Percentiles rank a stretch among this genome's conserved stretches.
These are phyloP conservation scores for Leptodactylus fallax DNA, from an alignment of 2,797 vertebrate genomes.

Conservation along the genomic window DNA sequence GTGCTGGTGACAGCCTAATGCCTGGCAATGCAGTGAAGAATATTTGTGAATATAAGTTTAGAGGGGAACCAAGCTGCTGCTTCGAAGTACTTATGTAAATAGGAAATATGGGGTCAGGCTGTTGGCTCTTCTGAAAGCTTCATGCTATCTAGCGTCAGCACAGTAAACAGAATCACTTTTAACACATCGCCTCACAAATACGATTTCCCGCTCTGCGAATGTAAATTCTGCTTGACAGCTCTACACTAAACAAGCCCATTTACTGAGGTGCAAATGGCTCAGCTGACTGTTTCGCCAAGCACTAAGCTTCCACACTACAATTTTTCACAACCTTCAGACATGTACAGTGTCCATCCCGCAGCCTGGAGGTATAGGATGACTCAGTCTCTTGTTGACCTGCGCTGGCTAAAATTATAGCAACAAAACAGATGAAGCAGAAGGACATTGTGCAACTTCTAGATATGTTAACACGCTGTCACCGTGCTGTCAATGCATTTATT, in stretches of 20 bases:
- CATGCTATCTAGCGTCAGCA: conserved; percentile 56
- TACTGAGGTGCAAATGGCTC: conserved; percentile 69
- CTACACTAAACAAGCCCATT: conserved; percentile 68
- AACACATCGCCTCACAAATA: conserved; percentile 66
- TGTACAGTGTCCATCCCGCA: background rate
- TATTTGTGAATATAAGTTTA: background rate
- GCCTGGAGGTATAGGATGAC: background rate
- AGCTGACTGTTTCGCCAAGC: conserved; percentile 23
- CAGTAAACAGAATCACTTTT: conserved; percentile 66
- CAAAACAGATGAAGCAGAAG: conserved; percentile 36
- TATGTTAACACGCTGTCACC: conserved; percentile 61
- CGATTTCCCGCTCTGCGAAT: conserved; percentile 63
- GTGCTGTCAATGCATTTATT: conserved; percentile 34
- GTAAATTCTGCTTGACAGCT: conserved; percentile 70
- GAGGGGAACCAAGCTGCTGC: background rate
- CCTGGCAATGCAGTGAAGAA: background rate
- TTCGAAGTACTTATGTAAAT: conserved; percentile 61
- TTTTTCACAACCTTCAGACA: conserved; percentile 5
- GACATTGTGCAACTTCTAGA: conserved; percentile 27
- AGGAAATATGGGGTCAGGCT: conserved; percentile 64
- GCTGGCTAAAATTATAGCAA: conserved; percentile 43
- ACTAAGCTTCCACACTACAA: conserved; percentile 12
- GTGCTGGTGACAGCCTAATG: background rate
- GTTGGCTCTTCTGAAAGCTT: conserved; percentile 64
- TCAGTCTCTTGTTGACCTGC: conserved; percentile 46